Percentiles rank a stretch among this genome's conserved stretches.
Conservation (phyloP, 2,113 vertebrate species). For the Ptychochromis oligacanthus region DNA sequence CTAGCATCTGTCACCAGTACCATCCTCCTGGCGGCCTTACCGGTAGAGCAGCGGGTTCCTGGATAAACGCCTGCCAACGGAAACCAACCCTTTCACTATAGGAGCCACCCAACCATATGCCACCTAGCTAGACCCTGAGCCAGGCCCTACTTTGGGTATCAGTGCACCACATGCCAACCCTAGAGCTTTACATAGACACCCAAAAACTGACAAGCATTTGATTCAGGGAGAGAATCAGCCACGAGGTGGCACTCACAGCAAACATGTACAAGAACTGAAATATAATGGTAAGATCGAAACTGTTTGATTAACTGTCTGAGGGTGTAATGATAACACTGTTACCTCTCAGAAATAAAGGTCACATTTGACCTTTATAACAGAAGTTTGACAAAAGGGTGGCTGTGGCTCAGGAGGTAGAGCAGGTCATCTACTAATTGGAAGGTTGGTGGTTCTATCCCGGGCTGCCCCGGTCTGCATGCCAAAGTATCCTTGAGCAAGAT, state of each 20-base stretch:
- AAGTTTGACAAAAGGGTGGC: neutral
- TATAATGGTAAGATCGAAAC: neutral
- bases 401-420: too few relatives aligned
- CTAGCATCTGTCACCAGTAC: conserved; percentile 71
- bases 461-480: too few relatives aligned
- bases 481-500: too few relatives aligned
- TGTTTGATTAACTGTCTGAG: neutral
- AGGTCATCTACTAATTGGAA: too few relatives aligned
- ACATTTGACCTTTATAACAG: neutral
- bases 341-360: neutral
- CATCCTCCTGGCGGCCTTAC: conserved; percentile 43
- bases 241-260: neutral
- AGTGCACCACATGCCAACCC: conserved; percentile 8
- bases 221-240: conserved; percentile 6
- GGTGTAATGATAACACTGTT: neutral
- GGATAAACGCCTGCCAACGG: conserved; percentile 52
- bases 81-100: conserved; percentile 50
- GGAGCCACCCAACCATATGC: conserved; percentile 66
- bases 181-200: conserved; percentile 31
- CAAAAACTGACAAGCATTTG: neutral
- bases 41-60: conserved; percentile 61
- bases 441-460: too few relatives aligned
- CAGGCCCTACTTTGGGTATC: conserved; percentile 34
- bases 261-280: neutral
- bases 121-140: conserved; percentile 30